Base-by-base conservation (phyloP, 2,797 vertebrate species). In the Hemitrygon akajei region DNA sequence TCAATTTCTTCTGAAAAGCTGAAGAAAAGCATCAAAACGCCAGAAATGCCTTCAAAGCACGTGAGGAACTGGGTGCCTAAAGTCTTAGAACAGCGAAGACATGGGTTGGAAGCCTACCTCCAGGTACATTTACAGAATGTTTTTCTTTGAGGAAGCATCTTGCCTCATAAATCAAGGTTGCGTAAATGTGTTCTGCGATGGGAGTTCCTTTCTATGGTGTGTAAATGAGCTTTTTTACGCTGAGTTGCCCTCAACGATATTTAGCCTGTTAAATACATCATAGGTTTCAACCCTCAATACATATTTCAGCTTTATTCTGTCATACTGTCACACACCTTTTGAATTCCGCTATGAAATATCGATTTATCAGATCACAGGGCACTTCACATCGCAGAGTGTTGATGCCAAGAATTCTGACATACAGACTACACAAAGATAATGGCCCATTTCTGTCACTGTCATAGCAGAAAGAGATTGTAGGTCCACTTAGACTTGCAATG, bases 41-140 rank as follows among this genome's bases (percentile, higher is more conserved):
- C 98, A 16, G 99, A 99, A 96, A 98, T 99, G n/a, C 99, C 98
- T 71, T 99, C 98, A 27, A 99, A 99, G 94, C 99, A 99, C 0
- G 99, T 99, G 12, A 97, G 99, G 94, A 99, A 99, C 97, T 99
- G 99, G 99, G 97, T 99, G 84, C 98, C 99, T 30, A 99, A 99
- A 95, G 99, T 99, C 40, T 95, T 99, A 95, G 99, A 99, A 95
- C 99, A 99, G 95, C 97, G 99, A 94, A 97, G 98, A 60, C 98
- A 97, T 12, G 99, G 99, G 63, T 97, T 99, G 95, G 99, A 99
- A 95, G 95, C 97, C 60, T 99, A 99, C 94, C 97, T 99, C 94
- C 99, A 99, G 98, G 99, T 99, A 96, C 95, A 96, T 81, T 94
- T 77, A 95, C 37, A 94, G 94, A 95, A 58, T 60, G 34, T 76